A percentile compares a stretch with the other conserved stretches of the same genome.
Conservation (phyloP, 2,888 invertebrate species). For the Endotricha flammealis region DNA sequence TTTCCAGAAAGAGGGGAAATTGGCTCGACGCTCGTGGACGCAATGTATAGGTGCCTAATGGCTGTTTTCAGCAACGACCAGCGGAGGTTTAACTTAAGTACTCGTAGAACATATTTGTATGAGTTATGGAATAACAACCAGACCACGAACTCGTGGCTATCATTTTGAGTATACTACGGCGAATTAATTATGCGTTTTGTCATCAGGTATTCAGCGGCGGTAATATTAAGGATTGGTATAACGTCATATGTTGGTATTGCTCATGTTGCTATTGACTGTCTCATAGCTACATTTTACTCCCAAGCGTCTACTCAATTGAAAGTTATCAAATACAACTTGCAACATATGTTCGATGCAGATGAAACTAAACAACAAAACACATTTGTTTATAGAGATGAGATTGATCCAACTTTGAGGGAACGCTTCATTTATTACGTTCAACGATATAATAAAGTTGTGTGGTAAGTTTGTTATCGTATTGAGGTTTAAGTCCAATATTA, state of each 20-base stretch:
- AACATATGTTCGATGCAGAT: conserved; percentile 24
- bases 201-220: conserved; percentile 29
- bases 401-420: conserved; percentile 20
- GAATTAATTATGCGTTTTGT: too few relatives aligned
- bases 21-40: too few relatives aligned
- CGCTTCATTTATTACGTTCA: conserved; percentile 32
- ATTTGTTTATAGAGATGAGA: conserved; percentile 23
- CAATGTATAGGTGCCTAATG: too few relatives aligned
- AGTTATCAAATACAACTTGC: conserved; percentile 37
- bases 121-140: too few relatives aligned
- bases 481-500: too few relatives aligned
- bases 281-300: conserved; percentile 34
- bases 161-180: too few relatives aligned
- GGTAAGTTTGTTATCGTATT: conserved; percentile 27
- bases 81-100: too few relatives aligned
- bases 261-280: conserved; percentile 31
- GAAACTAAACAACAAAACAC: too few relatives aligned
- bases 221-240: conserved; percentile 24
- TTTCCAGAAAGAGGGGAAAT: too few relatives aligned
- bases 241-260: conserved; percentile 32
- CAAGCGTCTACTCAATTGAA: conserved; percentile 39
- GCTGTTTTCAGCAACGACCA: too few relatives aligned
- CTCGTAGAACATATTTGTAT: too few relatives aligned
- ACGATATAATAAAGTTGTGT: conserved; percentile 34
- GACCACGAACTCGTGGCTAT: too few relatives aligned